A percentile compares a stretch with the other conserved stretches of the same genome.
These are phyloP conservation scores for Drosophila pseudotalamancana DNA, from an alignment of 2,888 invertebrate genomes.

Conservation along the genomic window DNA sequence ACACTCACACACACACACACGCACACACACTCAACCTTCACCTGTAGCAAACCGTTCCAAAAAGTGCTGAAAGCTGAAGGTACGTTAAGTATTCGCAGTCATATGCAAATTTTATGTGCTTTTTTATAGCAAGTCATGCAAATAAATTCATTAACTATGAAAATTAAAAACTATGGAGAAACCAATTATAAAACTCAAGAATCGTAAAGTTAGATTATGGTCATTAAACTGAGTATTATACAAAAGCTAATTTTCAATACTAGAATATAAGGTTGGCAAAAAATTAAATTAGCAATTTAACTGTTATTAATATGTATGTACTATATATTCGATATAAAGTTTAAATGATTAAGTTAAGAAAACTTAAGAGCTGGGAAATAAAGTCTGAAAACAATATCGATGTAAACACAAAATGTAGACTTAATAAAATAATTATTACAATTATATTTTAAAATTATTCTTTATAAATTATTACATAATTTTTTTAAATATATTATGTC, in stretches of 20 bases:
- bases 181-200: slow-evolving; percentile 43
- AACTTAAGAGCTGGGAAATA: too few species aligned
- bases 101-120: slow-evolving; percentile 69
- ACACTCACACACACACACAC: not conserved
- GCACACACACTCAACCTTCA: slow-evolving; percentile 1
- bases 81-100: slow-evolving; percentile 37
- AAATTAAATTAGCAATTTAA: not conserved
- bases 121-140: slow-evolving; percentile 67
- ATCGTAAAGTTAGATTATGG: slow-evolving; percentile 41
- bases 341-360: too few species aligned
- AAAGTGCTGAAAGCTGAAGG: slow-evolving; percentile 21
- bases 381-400: too few species aligned
- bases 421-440: too few species aligned
- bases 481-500: too few species aligned
- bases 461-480: too few species aligned
- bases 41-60: slow-evolving; percentile 8
- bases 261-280: too few species aligned
- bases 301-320: not conserved
- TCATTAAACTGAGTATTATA: slow-evolving; percentile 12
- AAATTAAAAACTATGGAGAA: slow-evolving; percentile 51
- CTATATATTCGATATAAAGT: not conserved
- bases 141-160: slow-evolving; percentile 67
- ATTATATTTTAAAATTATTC: too few species aligned
- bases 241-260: not conserved
- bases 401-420: too few species aligned